Evolutionary conservation across 2,113 vertebrate species (phyloP).

Genomic region (Clarias batrachus): DNA sequence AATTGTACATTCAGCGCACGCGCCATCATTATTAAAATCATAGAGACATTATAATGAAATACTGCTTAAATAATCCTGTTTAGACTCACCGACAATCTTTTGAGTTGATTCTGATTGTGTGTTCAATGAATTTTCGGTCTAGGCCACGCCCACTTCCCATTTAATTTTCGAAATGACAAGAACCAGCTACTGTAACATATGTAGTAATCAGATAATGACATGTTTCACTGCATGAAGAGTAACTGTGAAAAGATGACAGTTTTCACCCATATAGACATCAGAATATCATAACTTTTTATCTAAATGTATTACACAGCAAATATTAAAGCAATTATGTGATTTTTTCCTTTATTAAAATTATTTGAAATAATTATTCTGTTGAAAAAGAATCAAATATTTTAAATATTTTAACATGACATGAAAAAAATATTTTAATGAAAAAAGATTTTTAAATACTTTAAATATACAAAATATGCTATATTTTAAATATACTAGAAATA

Average conservation of each 20-base stretch:
- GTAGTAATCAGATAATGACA: not conserved
- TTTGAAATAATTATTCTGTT: too few relatives aligned
- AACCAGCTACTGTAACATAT: too few relatives aligned
- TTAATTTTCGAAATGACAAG: not conserved
- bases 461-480: not conserved
- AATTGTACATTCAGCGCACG: not conserved
- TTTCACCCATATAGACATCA: not conserved
- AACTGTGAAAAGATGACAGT: not conserved
- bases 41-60: not conserved
- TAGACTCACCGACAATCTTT: not conserved
- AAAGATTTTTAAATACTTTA: not conserved
- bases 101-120: not conserved
- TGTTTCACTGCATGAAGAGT: not conserved
- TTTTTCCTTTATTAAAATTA: too few relatives aligned
- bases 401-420: not conserved
- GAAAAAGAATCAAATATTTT: not conserved
- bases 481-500: not conserved
- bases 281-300: too few relatives aligned
- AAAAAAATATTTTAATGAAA: not conserved
- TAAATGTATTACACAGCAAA: too few relatives aligned
- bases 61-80: not conserved
- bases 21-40: not conserved
- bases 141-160: not conserved
- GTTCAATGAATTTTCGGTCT: not conserved
- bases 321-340: too few relatives aligned